Evolutionary conservation across 2,888 invertebrate species (phyloP).

Genomic region (Orthosia gothica): DNA sequence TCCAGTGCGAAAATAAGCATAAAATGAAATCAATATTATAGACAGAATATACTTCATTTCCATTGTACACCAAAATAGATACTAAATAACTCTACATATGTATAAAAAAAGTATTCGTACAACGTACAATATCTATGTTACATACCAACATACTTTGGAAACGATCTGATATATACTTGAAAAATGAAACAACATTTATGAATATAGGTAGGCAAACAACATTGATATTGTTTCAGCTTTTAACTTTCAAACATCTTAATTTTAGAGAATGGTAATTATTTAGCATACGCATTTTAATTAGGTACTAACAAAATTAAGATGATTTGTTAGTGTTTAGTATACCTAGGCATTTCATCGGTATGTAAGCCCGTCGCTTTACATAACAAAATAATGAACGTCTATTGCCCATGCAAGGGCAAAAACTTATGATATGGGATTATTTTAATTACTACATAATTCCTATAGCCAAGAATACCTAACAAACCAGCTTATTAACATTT

Average conservation of each 20-base stretch:
- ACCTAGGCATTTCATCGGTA: not conserved
- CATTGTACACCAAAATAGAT: too few species aligned
- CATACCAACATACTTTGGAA: not conserved
- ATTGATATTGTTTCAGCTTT: not conserved
- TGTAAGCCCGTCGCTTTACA: not conserved
- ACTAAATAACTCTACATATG: too few species aligned
- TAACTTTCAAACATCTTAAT: not conserved
- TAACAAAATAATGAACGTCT: slow-evolving; percentile 2
- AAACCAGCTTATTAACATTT: slow-evolving; percentile 28
- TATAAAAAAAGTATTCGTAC: too few species aligned
- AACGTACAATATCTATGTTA: too few species aligned
- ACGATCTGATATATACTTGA: not conserved
- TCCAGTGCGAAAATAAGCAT: too few species aligned
- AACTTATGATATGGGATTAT: not conserved
- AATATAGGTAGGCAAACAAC: not conserved
- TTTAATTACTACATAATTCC: slow-evolving; percentile 14
- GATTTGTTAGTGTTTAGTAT: not conserved
- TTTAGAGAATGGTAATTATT: too few species aligned
- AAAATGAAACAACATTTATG: not conserved
- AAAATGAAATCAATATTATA: too few species aligned
- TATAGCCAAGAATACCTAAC: slow-evolving; percentile 1
- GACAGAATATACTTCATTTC: too few species aligned
- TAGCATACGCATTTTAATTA: not conserved
- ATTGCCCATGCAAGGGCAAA: not conserved
- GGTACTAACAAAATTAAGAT: not conserved